Conservation (phyloP, 2,888 invertebrate species). For the Eristalinus sepulchralis region DNA sequence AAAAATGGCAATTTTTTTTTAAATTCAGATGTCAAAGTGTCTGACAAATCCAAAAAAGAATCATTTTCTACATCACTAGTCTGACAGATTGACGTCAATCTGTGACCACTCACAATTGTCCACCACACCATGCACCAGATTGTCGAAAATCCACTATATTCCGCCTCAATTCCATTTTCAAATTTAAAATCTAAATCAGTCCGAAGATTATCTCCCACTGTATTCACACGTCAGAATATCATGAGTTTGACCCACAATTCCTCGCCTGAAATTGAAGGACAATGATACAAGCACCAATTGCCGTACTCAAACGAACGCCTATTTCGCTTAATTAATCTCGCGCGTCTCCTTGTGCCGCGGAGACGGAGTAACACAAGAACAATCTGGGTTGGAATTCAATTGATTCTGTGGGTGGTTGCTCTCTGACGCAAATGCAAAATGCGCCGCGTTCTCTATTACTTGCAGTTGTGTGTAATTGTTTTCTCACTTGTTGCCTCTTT, state of each 20-base stretch:
- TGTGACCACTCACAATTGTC: too few species aligned
- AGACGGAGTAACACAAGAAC: neutral
- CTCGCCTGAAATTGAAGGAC: constrained; percentile 63
- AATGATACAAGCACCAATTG: constrained; percentile 39
- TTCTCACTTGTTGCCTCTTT: neutral
- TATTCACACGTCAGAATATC: neutral
- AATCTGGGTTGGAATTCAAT: constrained; percentile 71
- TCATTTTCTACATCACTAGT: too few species aligned
- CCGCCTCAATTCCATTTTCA: too few species aligned
- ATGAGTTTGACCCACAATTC: constrained; percentile 55
- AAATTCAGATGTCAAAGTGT: too few species aligned
- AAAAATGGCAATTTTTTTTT: too few species aligned
- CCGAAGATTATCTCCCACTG: neutral
- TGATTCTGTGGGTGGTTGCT: constrained; percentile 67
- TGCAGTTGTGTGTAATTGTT: constrained; percentile 48
- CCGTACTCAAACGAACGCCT: constrained; percentile 61
- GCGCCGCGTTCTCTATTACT: constrained; percentile 61
- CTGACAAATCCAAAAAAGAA: too few species aligned
- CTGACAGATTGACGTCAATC: too few species aligned
- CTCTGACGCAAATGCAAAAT: constrained; percentile 69
- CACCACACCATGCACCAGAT: too few species aligned
- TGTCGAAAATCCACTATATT: too few species aligned
- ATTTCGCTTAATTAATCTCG: constrained; percentile 65
- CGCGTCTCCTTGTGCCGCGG: constrained; percentile 11
- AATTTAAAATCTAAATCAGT: too few species aligned